Percentiles rank a stretch among this genome's conserved stretches.
phyloP scores from a whole-genome alignment of 2,113 vertebrate genomes.

The Xenopus borealis region DNA sequence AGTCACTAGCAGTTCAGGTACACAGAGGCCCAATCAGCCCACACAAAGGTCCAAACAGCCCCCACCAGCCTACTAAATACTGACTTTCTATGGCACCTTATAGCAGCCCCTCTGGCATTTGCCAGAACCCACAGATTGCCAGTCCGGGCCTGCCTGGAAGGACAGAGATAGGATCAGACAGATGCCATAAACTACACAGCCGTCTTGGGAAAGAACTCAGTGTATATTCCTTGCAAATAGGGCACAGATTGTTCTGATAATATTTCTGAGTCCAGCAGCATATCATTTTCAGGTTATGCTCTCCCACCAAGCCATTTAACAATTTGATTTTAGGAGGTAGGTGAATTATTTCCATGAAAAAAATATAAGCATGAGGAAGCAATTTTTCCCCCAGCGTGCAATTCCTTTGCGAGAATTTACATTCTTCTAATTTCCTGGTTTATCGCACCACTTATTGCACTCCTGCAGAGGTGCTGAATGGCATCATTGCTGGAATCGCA shows the following conservation, averaged over 20 bases:
- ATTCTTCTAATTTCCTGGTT: slow-evolving; percentile 85
- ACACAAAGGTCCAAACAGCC: too few relatives aligned
- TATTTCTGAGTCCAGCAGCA: slow-evolving; percentile 57
- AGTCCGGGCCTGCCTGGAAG: not conserved
- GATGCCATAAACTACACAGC: slow-evolving; percentile 8
- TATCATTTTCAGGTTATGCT: slow-evolving; percentile 66
- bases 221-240: slow-evolving; percentile 30
- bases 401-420: slow-evolving; percentile 79
- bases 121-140: too few relatives aligned
- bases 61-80: too few relatives aligned
- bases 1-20: too few relatives aligned
- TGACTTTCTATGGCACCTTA: too few relatives aligned
- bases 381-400: slow-evolving; percentile 73
- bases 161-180: slow-evolving; percentile 10
- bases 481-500: slow-evolving; percentile 71
- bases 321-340: slow-evolving; percentile 68
- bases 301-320: slow-evolving; percentile 67
- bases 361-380: slow-evolving; percentile 75
- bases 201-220: slow-evolving; percentile 8
- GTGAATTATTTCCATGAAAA: slow-evolving; percentile 82
- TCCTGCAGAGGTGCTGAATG: slow-evolving; percentile 72
- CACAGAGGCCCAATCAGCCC: too few relatives aligned
- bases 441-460: slow-evolving; percentile 78
- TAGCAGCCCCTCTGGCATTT: too few relatives aligned
- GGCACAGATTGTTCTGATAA: slow-evolving; percentile 35